Evolutionary conservation across 2,888 invertebrate genomes (phyloP).

Genomic region (Hyposoter dolosus): DNA sequence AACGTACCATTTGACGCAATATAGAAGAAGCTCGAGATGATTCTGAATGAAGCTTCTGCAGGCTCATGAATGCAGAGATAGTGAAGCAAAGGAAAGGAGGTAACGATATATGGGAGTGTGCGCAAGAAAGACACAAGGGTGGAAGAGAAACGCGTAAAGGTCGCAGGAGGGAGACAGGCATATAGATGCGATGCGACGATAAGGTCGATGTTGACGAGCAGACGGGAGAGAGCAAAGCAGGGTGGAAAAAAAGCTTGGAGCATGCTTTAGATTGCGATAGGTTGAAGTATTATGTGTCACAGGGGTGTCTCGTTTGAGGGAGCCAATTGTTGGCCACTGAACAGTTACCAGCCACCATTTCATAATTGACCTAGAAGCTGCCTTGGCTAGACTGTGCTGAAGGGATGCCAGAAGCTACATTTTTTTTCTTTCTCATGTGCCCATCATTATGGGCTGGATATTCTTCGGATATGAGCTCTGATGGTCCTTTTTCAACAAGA

Average conservation of each 20-base stretch:
- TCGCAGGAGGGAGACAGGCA: not conserved
- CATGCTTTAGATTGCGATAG: slow-evolving; percentile 12
- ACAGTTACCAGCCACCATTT: not conserved
- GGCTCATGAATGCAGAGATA: slow-evolving; percentile 47
- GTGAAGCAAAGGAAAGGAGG: not conserved
- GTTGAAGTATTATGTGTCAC: not conserved
- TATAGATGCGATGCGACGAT: slow-evolving; percentile 56
- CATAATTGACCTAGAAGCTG: not conserved
- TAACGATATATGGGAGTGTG: not conserved
- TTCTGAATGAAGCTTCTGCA: slow-evolving; percentile 57
- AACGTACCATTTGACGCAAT: slow-evolving; percentile 32
- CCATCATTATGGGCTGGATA: slow-evolving; percentile 15
- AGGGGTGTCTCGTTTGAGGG: not conserved
- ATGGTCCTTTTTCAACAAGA: slow-evolving; percentile 76
- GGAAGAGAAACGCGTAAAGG: not conserved
- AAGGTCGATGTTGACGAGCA: slow-evolving; percentile 48
- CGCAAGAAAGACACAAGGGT: not conserved
- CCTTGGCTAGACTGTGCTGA: not conserved
- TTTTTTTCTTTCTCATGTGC: slow-evolving; percentile 7
- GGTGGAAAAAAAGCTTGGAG: slow-evolving; percentile 8
- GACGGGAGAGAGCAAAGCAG: slow-evolving; percentile 29
- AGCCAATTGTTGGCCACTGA: slow-evolving; percentile 7
- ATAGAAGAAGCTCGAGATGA: slow-evolving; percentile 49
- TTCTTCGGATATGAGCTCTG: not conserved
- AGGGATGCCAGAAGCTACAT: not conserved